These are phyloP conservation scores for Antheraea assamensis DNA, from an alignment of 2,888 invertebrate genomes.

Conservation along the genomic window DNA sequence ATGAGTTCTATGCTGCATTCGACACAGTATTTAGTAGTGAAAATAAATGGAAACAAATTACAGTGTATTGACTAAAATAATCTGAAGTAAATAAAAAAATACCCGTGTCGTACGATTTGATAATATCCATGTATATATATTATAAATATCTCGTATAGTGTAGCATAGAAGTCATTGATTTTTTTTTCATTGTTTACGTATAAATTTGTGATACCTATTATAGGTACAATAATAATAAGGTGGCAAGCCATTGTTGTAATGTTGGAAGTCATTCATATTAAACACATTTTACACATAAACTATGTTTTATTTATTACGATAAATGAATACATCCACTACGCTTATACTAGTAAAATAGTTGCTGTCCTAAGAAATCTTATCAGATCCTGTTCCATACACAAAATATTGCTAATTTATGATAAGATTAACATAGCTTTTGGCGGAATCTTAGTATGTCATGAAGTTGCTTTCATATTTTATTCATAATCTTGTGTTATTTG, in stretches of 20 bases:
- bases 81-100: not conserved
- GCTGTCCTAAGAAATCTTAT: not conserved
- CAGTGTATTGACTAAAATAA: not conserved
- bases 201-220: slow-evolving; percentile 51
- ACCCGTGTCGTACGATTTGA: no score
- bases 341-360: not conserved
- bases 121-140: no score
- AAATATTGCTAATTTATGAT: not conserved
- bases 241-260: slow-evolving; percentile 61
- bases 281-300: slow-evolving; percentile 72
- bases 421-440: not conserved
- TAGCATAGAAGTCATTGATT: slow-evolving; percentile 20
- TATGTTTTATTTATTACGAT: slow-evolving; percentile 37
- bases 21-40: not conserved
- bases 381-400: not conserved
- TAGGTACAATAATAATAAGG: slow-evolving; percentile 43
- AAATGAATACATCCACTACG: slow-evolving; percentile 4
- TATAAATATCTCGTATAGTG: not conserved
- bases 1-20: not conserved
- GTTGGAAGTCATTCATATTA: slow-evolving; percentile 77
- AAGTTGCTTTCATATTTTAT: no score
- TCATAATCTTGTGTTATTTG: no score
- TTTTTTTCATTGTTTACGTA: slow-evolving; percentile 27
- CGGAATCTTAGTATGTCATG: no score
- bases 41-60: not conserved